Percentiles rank a stretch among this genome's conserved stretches.
phyloP scores from a whole-genome alignment of 2,113 vertebrate species.

The Gopherus evgoodei region DNA sequence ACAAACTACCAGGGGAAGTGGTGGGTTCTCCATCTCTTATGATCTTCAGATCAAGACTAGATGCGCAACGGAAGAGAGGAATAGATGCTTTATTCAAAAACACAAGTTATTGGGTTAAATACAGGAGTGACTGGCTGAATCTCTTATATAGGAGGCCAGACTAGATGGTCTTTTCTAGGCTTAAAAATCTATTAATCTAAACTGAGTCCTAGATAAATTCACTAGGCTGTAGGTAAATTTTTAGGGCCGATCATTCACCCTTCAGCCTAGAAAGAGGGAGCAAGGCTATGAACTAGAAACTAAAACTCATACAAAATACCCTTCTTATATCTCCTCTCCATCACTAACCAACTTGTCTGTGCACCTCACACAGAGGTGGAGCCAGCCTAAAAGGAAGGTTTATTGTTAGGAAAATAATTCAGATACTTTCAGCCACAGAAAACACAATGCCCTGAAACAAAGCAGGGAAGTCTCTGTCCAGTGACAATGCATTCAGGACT shows the following conservation, averaged over 20 bases:
- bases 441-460: constrained; percentile 56
- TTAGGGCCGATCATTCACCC: background rate
- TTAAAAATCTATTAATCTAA: background rate
- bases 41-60: background rate
- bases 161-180: background rate
- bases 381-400: constrained; percentile 59
- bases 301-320: constrained; percentile 44
- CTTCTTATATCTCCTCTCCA: constrained; percentile 55
- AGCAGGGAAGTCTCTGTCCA: constrained; percentile 73
- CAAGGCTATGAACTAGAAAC: background rate
- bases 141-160: background rate
- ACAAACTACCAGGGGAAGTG: background rate
- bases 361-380: constrained; percentile 36
- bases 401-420: constrained; percentile 72
- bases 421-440: constrained; percentile 71
- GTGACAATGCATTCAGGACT: constrained; percentile 62
- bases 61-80: background rate
- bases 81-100: background rate
- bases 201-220: constrained; percentile 12
- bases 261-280: background rate
- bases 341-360: background rate
- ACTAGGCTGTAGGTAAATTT: background rate
- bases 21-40: background rate
- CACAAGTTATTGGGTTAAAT: background rate
- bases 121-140: background rate